Percentiles rank a stretch among this genome's conserved stretches.
phyloP scores from a whole-genome alignment of 2,888 invertebrate species.

The Thalpophila matura region DNA sequence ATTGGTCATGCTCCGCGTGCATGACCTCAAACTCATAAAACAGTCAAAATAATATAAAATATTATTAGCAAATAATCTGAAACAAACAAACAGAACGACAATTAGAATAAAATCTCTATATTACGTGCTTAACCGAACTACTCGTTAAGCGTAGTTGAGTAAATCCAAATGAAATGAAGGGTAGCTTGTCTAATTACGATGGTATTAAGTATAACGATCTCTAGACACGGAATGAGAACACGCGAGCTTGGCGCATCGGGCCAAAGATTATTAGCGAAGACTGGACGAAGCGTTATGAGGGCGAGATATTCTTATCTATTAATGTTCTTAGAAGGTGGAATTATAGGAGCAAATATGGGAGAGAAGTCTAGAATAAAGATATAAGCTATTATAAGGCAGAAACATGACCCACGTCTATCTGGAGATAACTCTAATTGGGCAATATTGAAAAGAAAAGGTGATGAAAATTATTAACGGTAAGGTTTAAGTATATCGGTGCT shows the following conservation, averaged over 20 bases:
- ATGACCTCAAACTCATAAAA: no score
- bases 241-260: constrained; percentile 61
- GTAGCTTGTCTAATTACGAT: constrained; percentile 75
- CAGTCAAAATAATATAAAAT: constrained; percentile 12
- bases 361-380: no score
- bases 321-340: background rate
- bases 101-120: constrained; percentile 61
- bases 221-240: constrained; percentile 72
- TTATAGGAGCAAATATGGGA: no score
- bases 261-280: constrained; percentile 34
- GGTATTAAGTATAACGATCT: constrained; percentile 70
- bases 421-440: no score
- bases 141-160: constrained; percentile 61
- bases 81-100: constrained; percentile 17
- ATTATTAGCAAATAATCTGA: constrained; percentile 13
- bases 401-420: no score
- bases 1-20: no score
- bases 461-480: no score
- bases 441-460: no score
- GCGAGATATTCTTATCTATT: background rate
- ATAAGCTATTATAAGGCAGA: no score
- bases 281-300: constrained; percentile 2
- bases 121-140: constrained; percentile 61
- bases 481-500: no score
- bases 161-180: constrained; percentile 74